Percentiles rank a stretch among this genome's conserved stretches.
Conservation (phyloP, 2,797 vertebrate genomes). For the Arremon aurantiirostris region DNA sequence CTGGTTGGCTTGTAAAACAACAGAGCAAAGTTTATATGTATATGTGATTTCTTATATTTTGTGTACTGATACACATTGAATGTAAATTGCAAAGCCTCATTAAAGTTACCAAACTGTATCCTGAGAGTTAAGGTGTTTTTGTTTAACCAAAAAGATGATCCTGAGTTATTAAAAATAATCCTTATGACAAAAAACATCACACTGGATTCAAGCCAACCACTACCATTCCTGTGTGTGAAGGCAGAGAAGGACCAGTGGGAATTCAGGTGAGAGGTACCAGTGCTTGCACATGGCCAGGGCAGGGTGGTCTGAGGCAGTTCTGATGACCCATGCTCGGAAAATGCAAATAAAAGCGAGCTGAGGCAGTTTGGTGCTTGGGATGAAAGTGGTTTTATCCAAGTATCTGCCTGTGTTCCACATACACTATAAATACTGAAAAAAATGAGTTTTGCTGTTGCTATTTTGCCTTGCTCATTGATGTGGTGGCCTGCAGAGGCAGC, state of each 20-base stretch:
- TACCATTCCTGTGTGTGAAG: background rate
- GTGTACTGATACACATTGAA: conserved; percentile 21
- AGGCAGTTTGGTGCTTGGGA: background rate
- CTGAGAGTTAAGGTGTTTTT: background rate
- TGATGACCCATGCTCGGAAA: background rate
- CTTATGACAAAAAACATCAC: background rate
- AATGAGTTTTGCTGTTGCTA: background rate
- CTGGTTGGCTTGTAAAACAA: conserved; percentile 26
- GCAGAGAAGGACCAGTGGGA: background rate
- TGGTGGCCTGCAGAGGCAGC: background rate
- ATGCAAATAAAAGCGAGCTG: background rate
- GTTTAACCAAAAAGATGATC: background rate
- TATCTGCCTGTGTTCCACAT: background rate
- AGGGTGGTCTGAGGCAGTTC: background rate
- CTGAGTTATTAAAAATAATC: background rate
- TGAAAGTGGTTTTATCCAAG: background rate
- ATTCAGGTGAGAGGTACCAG: background rate
- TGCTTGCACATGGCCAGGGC: background rate
- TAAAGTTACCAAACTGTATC: conserved; percentile 34
- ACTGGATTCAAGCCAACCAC: background rate
- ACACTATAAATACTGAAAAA: background rate
- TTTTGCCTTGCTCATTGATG: background rate
- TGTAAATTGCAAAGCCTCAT: conserved; percentile 58
- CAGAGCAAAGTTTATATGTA: conserved; percentile 50
- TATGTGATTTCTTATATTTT: conserved; percentile 67